Percentiles rank a stretch among this genome's conserved stretches.
These are phyloP conservation scores for Bombus superbus DNA, from an alignment of 1,140 invertebrate genomes.

Conservation along the genomic window DNA sequence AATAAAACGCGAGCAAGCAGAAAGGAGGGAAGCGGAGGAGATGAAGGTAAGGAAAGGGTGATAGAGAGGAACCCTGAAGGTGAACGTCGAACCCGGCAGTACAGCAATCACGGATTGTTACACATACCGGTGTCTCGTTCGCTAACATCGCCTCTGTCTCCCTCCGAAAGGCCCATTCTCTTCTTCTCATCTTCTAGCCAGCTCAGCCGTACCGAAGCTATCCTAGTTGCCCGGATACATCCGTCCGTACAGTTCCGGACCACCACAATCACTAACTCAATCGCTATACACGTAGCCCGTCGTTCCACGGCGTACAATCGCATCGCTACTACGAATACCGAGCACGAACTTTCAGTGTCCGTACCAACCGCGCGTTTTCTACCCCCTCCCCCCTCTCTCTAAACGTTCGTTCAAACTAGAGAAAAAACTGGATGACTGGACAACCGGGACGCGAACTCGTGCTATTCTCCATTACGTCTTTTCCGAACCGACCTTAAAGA, in stretches of 20 bases:
- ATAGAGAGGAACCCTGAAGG: conserved; percentile 26
- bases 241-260: conserved; percentile 57
- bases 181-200: conserved; percentile 55
- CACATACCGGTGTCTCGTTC: conserved; percentile 68
- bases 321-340: conserved; percentile 54
- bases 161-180: conserved; percentile 26
- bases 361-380: conserved; percentile 17
- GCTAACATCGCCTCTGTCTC: conserved; percentile 35
- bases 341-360: conserved; percentile 51
- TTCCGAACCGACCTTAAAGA: conserved; percentile 44
- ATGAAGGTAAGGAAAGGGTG: not conserved
- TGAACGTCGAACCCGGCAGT: conserved; percentile 72
- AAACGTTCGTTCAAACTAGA: conserved; percentile 24
- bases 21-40: not conserved
- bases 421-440: conserved; percentile 10
- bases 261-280: conserved; percentile 47
- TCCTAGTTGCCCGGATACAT: conserved; percentile 57
- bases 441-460: not conserved
- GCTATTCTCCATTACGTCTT: conserved; percentile 38
- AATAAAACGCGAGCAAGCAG: conserved; percentile 18
- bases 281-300: conserved; percentile 36
- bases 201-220: conserved; percentile 39
- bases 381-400: not conserved
- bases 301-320: conserved; percentile 1
- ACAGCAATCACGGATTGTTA: conserved; percentile 74